Evolutionary conservation across 1,140 invertebrate genomes (phyloP).

Genomic region (Drosophila arizonae): DNA sequence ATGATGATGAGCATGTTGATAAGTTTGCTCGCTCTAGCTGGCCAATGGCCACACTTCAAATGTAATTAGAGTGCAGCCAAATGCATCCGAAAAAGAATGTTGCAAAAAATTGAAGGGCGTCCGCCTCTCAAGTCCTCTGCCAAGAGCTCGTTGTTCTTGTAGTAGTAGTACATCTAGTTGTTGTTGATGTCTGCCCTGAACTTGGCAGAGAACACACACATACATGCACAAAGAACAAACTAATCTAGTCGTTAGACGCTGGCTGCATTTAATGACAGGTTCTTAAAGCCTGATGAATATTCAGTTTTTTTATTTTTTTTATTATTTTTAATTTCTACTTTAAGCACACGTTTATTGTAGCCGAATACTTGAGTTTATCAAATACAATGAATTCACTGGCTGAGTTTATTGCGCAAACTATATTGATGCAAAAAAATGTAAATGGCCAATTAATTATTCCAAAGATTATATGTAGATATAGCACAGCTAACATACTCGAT

Average conservation of each 20-base stretch:
- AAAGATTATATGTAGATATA: too few species aligned
- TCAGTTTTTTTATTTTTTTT: not conserved
- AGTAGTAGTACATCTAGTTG: not conserved
- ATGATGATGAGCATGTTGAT: conserved; percentile 24
- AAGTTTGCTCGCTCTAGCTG: conserved; percentile 13
- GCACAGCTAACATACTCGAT: too few species aligned
- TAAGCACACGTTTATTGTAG: not conserved
- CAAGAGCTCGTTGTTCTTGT: conserved; percentile 12
- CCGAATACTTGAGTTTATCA: not conserved
- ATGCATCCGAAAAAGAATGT: conserved; percentile 54
- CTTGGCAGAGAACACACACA: conserved; percentile 23
- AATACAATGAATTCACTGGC: too few species aligned
- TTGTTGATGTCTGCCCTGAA: conserved; percentile 36
- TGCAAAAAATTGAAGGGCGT: conserved; percentile 47
- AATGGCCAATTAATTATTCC: too few species aligned
- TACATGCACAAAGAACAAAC: not conserved
- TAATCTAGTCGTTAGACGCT: conserved; percentile 7
- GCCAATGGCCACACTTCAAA: conserved; percentile 63
- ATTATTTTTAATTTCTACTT: not conserved
- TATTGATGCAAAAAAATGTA: too few species aligned
- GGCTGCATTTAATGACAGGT: not conserved
- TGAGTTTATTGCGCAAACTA: too few species aligned
- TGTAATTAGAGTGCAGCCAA: conserved; percentile 70
- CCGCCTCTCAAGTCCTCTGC: conserved; percentile 23
- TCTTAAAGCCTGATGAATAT: not conserved